Conservation (phyloP, 37 sponge, comb jelly and placozoan genomes). For the Oopsacas minuta region DNA sequence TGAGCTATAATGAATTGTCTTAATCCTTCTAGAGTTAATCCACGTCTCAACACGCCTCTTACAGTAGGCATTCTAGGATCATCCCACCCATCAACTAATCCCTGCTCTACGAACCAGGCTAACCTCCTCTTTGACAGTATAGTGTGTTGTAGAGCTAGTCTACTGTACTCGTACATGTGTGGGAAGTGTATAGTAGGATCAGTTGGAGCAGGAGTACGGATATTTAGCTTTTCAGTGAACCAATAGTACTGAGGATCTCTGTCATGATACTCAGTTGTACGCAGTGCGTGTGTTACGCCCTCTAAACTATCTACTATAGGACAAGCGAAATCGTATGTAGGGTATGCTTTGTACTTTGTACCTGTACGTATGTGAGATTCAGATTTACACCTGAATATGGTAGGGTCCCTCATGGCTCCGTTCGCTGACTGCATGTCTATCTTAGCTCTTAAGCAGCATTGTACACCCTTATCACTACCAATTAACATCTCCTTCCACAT, state of each 20-base stretch:
- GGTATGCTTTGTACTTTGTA: slow-evolving; percentile 89
- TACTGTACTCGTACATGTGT: slow-evolving; percentile 78
- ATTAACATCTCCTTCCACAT: slow-evolving; percentile 83
- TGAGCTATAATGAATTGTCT: slow-evolving; percentile 89
- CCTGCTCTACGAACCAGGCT: slow-evolving; percentile 93
- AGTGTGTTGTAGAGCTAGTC: slow-evolving; percentile 91
- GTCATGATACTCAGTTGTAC: slow-evolving; percentile 98
- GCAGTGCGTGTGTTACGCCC: slow-evolving; percentile 94
- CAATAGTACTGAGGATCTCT: slow-evolving; percentile 75
- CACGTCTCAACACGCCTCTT: slow-evolving; percentile 83
- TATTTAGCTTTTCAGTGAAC: slow-evolving; percentile 55
- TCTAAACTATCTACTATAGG: slow-evolving; percentile 94
- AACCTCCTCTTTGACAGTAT: slow-evolving; percentile 90
- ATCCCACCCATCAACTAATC: slow-evolving; percentile 91
- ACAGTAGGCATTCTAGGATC: slow-evolving; percentile 99
- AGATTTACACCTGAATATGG: slow-evolving; percentile 71
- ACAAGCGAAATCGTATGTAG: slow-evolving; percentile 98
- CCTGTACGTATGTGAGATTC: slow-evolving; percentile 67
- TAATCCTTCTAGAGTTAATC: slow-evolving; percentile 93
- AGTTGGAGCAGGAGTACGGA: neutral
- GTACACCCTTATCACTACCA: slow-evolving; percentile 54
- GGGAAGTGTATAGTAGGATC: slow-evolving; percentile 22
- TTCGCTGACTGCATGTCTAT: slow-evolving; percentile 77
- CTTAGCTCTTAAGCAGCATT: slow-evolving; percentile 79
- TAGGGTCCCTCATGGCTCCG: slow-evolving; percentile 89